Conservation (phyloP, 2,888 invertebrate species). For the Serripes groenlandicus region DNA sequence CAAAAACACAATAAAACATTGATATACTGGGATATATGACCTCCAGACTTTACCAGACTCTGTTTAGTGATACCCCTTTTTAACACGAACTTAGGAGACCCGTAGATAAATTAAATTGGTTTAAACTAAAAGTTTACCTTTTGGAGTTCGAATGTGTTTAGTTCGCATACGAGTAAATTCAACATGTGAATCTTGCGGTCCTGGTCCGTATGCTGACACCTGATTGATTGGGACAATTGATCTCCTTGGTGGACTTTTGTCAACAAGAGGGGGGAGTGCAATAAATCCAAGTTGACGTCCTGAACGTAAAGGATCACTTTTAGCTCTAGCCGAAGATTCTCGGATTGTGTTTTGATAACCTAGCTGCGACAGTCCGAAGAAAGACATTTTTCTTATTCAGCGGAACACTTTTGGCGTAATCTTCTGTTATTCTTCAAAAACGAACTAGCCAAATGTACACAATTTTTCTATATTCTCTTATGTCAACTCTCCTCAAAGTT, state of each 20-base stretch:
- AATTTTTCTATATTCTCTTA: not conserved
- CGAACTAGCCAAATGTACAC: slow-evolving; percentile 8
- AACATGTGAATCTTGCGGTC: slow-evolving; percentile 80
- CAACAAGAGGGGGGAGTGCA: slow-evolving; percentile 81
- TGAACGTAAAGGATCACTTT: slow-evolving; percentile 74
- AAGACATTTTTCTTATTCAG: slow-evolving; percentile 78
- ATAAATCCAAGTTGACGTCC: slow-evolving; percentile 78
- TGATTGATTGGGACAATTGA: slow-evolving; percentile 83
- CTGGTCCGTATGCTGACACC: slow-evolving; percentile 81
- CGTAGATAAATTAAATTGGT: no score
- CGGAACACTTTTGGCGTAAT: slow-evolving; percentile 9
- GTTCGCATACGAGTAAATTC: slow-evolving; percentile 82
- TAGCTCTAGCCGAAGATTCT: slow-evolving; percentile 77
- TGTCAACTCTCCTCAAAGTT: slow-evolving; percentile 38
- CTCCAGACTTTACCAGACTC: no score
- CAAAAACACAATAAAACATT: no score
- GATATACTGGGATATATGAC: no score
- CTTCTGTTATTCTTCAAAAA: not conserved
- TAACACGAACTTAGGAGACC: no score
- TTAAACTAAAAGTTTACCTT: slow-evolving; percentile 69
- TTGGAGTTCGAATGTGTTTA: slow-evolving; percentile 82
- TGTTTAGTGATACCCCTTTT: no score
- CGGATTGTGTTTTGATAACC: slow-evolving; percentile 85
- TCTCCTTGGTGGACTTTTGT: slow-evolving; percentile 73
- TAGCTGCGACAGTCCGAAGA: slow-evolving; percentile 84